Evolutionary conservation across 2,888 invertebrate genomes (phyloP), one percentile per base, ranked within the genome.

Genomic region (Yponomeuta malinellus): DNA sequence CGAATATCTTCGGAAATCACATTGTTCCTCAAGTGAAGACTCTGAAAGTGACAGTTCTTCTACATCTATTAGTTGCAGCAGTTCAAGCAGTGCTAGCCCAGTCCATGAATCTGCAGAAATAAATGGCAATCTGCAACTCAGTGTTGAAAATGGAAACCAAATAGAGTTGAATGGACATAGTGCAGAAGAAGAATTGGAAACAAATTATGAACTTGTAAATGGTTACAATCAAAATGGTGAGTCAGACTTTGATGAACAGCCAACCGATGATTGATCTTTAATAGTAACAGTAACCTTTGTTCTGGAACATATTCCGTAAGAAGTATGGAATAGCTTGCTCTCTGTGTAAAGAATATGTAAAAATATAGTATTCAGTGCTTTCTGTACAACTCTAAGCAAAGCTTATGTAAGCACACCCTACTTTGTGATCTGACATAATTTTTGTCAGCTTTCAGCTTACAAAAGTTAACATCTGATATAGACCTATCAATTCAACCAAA

Each of bases 1-100:
- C 84, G 94, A 94, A 76, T 86, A 90, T 75, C 83, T 95, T 73
- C 88, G 90, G 72, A 90, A 87, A 70, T 78, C 86, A 43, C 85
- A 85, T 4, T 78, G 78, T 52, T 87, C 89, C 2, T 88, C 92
- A 23, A 92, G 91, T 84, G 92, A 87, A 74, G 95, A 95, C 80
- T 94, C 94, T 5, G 95, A 93, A 78, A 93, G 93, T 85, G 93
- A 93, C 75, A 93, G 93, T 81, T 92, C 93, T n/a, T 91, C 93
- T 15, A 88, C 90, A 71, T 89, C 92, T 23, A 86, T 84, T 63
- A 89, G 81, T 72, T 87, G 92, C 79, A 89, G 92, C 69, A 93
- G 93, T 73, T 93, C 90, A 66, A 89, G 87, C 70, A 84, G 83
- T 23, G 88, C 90, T 75, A 73, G 73, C 65, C 65, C 65, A 31